These are phyloP conservation scores for Thera obeliscata DNA, from an alignment of 2,888 invertebrate genomes.

Conservation along the genomic window DNA sequence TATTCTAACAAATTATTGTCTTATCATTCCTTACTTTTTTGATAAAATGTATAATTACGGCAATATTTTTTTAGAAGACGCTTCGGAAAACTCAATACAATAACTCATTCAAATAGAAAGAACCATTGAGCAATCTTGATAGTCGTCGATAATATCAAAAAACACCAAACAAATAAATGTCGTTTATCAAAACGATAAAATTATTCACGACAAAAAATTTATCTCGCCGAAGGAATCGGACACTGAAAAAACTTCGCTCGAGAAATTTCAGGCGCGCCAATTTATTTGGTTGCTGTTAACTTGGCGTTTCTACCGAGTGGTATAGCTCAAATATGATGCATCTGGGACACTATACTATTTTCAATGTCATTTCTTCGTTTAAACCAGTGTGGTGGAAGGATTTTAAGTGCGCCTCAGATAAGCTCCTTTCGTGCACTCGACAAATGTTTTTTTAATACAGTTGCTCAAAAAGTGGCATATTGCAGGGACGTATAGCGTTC, in stretches of 20 bases:
- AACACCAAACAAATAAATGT: slow-evolving; percentile 21
- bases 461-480: no score
- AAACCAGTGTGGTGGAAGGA: no score
- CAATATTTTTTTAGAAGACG: neutral
- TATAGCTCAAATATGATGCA: slow-evolving; percentile 9
- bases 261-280: slow-evolving; percentile 61
- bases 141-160: neutral
- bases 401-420: no score
- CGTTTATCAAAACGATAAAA: slow-evolving; percentile 32
- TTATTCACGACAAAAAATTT: slow-evolving; percentile 45
- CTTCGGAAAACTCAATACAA: neutral
- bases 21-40: no score
- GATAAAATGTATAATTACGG: no score
- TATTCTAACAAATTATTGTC: no score
- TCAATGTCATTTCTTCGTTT: neutral
- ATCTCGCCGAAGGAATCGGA: slow-evolving; percentile 50
- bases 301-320: slow-evolving; percentile 40
- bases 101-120: neutral
- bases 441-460: no score
- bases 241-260: slow-evolving; percentile 62
- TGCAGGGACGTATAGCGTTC: no score
- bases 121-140: neutral
- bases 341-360: neutral
- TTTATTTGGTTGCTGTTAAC: slow-evolving; percentile 58
- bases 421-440: no score